Base-by-base conservation (phyloP, 2,797 vertebrate genomes). In the Delichon dasypus region DNA sequence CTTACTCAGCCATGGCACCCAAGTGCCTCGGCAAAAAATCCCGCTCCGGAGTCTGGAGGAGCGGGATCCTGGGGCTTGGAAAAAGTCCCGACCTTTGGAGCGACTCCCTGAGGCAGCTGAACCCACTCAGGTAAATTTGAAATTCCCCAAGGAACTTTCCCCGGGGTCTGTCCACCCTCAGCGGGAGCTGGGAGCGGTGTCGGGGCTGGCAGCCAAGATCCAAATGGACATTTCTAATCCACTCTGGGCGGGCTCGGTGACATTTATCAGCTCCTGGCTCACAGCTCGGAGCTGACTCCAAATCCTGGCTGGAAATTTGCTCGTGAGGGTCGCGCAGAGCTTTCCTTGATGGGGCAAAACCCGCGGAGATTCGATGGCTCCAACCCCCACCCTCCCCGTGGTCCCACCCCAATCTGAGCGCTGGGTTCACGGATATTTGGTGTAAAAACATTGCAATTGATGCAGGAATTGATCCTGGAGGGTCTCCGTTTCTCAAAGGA, bases 261-360 rank as follows among this genome's bases (percentile, higher is more conserved):
- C 94, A 87, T 96, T 94, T 87, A 64, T 93, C 30, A 81, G 74
- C 87, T 84, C 47, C 77, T 74, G 91, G 87, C 89, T 92, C 13
- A 13, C 60, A 30, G 76, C 76, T 62, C 53, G 1, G 70, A 51
- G 74, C 79, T 75, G 88, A 21, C 95, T 92, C 70, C 89, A 71
- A 19, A 51, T 51, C 65, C 81, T 55, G 66, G 57, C 87, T 68
- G 67, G 62, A 40, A 51, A 23, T 53, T 40, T 0, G 9, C 40
- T 45, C 44, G 1, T 1, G 4, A 21, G 66, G 30, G 32, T 12
- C 18, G 3, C 13, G n/a, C 45, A 34, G 47, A 3, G 10, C 30
- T 72, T 67, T 13, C 18, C 45, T 36, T 20, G 44, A 12, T 36
- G 23, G 65, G 44, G 20, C 36, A 57, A 76, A 47, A 70, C 13